Percentiles rank a stretch among this genome's conserved stretches.
phyloP scores from a whole-genome alignment of 1,140 invertebrate genomes.

The Ruditapes philippinarum region DNA sequence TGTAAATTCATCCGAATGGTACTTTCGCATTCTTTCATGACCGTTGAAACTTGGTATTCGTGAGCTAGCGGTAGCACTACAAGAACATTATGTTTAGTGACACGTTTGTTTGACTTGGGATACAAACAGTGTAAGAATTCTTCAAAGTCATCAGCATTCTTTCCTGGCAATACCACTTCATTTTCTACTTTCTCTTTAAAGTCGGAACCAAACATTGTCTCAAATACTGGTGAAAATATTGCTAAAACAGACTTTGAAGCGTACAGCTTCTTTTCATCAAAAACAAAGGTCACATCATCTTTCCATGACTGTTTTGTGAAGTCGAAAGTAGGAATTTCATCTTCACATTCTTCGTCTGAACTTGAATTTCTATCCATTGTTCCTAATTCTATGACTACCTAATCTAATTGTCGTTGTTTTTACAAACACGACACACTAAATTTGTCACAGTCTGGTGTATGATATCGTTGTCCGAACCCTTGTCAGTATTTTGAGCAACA shows the following conservation, averaged over 20 bases:
- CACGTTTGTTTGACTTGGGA: not conserved
- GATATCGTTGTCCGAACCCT: no score
- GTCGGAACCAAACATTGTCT: slow-evolving; percentile 25
- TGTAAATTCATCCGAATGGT: not conserved
- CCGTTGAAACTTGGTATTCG: not conserved
- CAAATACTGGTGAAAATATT: slow-evolving; percentile 29
- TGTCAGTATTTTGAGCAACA: no score
- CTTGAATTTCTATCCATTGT: no score
- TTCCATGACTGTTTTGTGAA: slow-evolving; percentile 32
- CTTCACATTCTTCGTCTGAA: no score
- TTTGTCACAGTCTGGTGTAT: no score
- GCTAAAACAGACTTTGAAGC: slow-evolving; percentile 28
- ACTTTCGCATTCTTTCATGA: not conserved
- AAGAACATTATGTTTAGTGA: slow-evolving; percentile 16
- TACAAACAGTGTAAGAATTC: slow-evolving; percentile 34
- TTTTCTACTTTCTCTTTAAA: slow-evolving; percentile 14
- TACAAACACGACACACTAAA: no score
- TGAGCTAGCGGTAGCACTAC: slow-evolving; percentile 21
- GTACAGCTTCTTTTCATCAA: slow-evolving; percentile 12
- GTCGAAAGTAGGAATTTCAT: not conserved
- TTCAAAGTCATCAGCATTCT: slow-evolving; percentile 5
- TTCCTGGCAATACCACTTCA: slow-evolving; percentile 25
- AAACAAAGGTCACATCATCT: slow-evolving; percentile 14
- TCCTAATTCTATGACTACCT: no score
- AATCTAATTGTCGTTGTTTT: no score